These are phyloP conservation scores for Linnaemya vulpina DNA, from an alignment of 2,888 invertebrate genomes.

Conservation along the genomic window DNA sequence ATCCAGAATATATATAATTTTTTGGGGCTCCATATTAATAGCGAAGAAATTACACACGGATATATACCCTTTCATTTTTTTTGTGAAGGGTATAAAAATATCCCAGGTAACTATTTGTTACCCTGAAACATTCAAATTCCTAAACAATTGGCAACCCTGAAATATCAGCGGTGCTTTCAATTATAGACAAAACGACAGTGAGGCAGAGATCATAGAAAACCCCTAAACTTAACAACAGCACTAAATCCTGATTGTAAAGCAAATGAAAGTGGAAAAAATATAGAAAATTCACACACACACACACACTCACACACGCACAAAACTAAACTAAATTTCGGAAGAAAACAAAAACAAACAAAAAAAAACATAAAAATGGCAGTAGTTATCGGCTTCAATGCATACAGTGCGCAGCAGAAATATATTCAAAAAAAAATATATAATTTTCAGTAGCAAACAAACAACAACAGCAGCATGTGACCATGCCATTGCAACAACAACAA, in stretches of 20 bases:
- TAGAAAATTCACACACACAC: slow-evolving; percentile 5
- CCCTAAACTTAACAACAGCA: slow-evolving; percentile 55
- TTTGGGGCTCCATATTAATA: too few relatives aligned
- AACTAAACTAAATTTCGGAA: slow-evolving; percentile 51
- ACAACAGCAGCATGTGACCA: slow-evolving; percentile 77
- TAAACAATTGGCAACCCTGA: slow-evolving; percentile 41
- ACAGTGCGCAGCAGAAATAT: slow-evolving; percentile 70
- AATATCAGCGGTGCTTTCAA: slow-evolving; percentile 35
- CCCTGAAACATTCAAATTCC: too few relatives aligned
- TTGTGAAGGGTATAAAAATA: too few relatives aligned
- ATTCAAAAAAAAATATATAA: slow-evolving; percentile 31
- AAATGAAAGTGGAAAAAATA: slow-evolving; percentile 40
- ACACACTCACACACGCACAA: slow-evolving; percentile 17
- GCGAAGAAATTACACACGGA: too few relatives aligned
- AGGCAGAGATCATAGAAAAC: slow-evolving; percentile 38
- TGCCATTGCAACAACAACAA: slow-evolving; percentile 57
- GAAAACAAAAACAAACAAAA: slow-evolving; percentile 12
- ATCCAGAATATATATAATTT: too few relatives aligned
- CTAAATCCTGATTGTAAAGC: slow-evolving; percentile 60
- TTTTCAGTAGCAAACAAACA: slow-evolving; percentile 38
- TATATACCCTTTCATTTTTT: too few relatives aligned
- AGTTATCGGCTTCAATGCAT: slow-evolving; percentile 81
- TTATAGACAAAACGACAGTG: slow-evolving; percentile 52
- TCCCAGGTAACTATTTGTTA: too few relatives aligned
- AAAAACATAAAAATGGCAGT: slow-evolving; percentile 76